Base-by-base conservation (phyloP, 2,113 vertebrate species). In the Hydrolagus affinis region DNA sequence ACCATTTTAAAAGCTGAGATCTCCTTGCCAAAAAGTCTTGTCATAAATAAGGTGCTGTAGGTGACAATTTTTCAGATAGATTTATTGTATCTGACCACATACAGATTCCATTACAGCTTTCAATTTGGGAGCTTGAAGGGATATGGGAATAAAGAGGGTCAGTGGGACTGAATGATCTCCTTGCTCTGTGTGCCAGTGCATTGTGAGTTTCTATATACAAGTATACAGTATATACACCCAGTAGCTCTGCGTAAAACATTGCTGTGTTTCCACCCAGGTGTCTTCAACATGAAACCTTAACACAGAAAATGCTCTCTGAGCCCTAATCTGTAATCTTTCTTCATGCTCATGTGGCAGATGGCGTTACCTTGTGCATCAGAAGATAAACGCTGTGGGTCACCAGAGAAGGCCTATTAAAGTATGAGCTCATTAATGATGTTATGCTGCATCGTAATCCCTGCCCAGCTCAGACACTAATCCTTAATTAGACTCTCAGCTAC, bases 401-500 rank as follows among this genome's bases (percentile, higher is more conserved):
- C 44, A 21, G 32, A 76, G 32, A 76, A 71, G 70, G 23, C 23
- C 8, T 71, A 8, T 71, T 28, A 71, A 71, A 71, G 0, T 25
- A 1, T 71, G 70, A 71, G n/a, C n/a, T 71, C 70, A 71, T 71
- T 25, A 25, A 2, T 25, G 70, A 71, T 71, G n/a, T 71, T 25
- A 71, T n/a, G 70, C 70, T 71, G n/a, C 70, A 71, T 23, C 23
- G 12, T 71, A 71, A 71, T 71, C 70, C n/a, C 25, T 71, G 70
- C 32, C 32, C 73, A 10, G 19, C 44, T 76, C 57, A n/a, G 19
- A n/a, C 73, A 76, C 73, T 21, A 76, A 57, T 76, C 19, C 8
- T 76, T 76, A 56, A 76, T 76, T 57, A 57, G 73, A 10, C 32
- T 76, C 17, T 57, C 73, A 76, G 12, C 72, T 71, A 71, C 70